These are phyloP conservation scores for Diplodus puntazzo DNA, from an alignment of 2,797 vertebrate genomes.

Conservation along the genomic window DNA sequence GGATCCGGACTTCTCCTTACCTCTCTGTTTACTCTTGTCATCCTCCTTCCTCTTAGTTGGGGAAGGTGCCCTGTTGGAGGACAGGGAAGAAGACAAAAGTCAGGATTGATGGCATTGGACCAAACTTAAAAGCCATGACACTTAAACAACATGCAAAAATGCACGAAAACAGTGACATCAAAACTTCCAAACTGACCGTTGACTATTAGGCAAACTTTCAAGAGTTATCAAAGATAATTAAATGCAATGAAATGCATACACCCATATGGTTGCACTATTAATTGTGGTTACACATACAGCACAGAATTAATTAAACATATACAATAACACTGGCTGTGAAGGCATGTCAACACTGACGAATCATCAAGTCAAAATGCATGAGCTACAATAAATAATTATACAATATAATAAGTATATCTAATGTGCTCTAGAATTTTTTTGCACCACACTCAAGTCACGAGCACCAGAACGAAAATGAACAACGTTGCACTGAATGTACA, in stretches of 20 bases:
- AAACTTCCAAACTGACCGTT: background rate
- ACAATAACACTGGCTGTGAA: background rate
- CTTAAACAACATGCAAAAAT: background rate
- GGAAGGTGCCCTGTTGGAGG: conserved; percentile 89
- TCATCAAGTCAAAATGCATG: background rate
- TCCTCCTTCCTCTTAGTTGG: conserved; percentile 94
- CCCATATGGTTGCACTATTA: no score
- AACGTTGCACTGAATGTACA: background rate
- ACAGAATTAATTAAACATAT: background rate
- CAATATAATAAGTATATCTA: no score
- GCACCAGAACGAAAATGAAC: background rate
- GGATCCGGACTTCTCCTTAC: conserved; percentile 88
- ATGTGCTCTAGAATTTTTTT: background rate
- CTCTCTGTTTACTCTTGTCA: conserved; percentile 90
- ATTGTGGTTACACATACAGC: background rate
- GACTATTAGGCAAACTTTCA: background rate
- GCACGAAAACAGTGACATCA: background rate
- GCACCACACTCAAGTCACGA: background rate
- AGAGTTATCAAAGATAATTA: background rate
- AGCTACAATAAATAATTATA: background rate
- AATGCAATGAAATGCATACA: background rate
- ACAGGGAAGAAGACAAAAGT: background rate
- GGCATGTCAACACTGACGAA: no score
- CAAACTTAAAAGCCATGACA: background rate
- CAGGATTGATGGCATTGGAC: accelerated